Evolutionary conservation across 2,797 vertebrate species (phyloP).

Genomic region (Acridotheres tristis): DNA sequence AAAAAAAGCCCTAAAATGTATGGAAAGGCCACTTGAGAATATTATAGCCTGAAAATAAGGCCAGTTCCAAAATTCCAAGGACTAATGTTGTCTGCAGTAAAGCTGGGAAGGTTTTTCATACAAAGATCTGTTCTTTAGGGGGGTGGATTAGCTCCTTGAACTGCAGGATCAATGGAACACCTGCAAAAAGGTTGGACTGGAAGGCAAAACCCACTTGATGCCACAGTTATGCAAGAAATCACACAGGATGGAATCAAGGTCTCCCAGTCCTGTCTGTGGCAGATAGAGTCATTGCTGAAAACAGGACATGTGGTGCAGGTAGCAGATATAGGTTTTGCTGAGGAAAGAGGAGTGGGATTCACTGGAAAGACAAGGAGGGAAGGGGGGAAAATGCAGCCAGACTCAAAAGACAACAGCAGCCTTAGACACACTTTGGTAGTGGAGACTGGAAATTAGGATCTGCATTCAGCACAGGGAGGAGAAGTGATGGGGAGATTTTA

Average conservation of each 20-base stretch:
- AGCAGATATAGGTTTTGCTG: neutral
- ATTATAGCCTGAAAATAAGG: neutral
- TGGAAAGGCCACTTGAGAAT: neutral
- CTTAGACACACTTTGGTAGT: rapidly evolving
- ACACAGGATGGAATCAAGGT: neutral
- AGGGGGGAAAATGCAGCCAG: neutral
- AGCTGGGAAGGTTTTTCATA: neutral
- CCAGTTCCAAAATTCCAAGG: neutral
- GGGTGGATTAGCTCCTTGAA: neutral
- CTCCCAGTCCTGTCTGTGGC: neutral
- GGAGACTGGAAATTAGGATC: neutral
- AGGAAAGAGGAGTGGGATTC: neutral
- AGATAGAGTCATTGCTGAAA: neutral
- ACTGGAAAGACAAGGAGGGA: neutral
- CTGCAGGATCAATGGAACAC: neutral
- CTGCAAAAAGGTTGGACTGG: neutral
- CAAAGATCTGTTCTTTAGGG: neutral
- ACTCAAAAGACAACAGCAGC: neutral
- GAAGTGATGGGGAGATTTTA: neutral
- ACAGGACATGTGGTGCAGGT: neutral
- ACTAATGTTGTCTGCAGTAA: neutral
- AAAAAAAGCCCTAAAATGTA: neutral
- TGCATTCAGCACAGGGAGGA: neutral
- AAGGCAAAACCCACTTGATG: neutral
- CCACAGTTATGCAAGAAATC: neutral